phyloP scores from a whole-genome alignment of 1,140 invertebrate genomes.

The Zaprionus nigranus region DNA sequence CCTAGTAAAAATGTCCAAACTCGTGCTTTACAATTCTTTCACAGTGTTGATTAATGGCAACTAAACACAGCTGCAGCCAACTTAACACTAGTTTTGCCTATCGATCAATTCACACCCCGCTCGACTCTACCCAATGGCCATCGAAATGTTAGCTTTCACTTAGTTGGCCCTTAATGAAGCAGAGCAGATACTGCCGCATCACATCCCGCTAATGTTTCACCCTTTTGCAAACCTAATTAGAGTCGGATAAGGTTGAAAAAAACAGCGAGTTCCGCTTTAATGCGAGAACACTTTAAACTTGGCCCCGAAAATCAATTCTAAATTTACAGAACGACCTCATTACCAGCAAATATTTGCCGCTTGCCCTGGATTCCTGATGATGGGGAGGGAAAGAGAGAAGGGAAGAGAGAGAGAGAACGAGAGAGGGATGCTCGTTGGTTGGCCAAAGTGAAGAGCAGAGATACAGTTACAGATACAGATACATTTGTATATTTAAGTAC shows the following conservation, averaged over 20 bases:
- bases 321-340: constrained; percentile 67
- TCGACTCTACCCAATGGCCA: too few species aligned
- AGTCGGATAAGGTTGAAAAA: background rate
- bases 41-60: background rate
- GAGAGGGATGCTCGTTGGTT: background rate
- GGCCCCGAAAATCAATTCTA: constrained; percentile 27
- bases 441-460: constrained; percentile 40
- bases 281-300: background rate
- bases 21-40: too few species aligned
- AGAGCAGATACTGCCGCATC: background rate
- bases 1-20: background rate
- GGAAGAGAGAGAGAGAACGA: background rate
- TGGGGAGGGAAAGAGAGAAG: background rate
- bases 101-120: background rate
- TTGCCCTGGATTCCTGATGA: background rate
- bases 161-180: background rate
- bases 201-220: background rate
- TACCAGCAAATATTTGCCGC: constrained; percentile 72
- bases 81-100: background rate
- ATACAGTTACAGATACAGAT: constrained; percentile 65
- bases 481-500: constrained; percentile 78
- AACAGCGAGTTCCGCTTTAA: background rate
- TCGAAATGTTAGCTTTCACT: background rate
- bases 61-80: background rate
- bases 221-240: constrained; percentile 8